Base-by-base conservation (phyloP, 2,888 invertebrate genomes). In the Branchellion lobata region DNA sequence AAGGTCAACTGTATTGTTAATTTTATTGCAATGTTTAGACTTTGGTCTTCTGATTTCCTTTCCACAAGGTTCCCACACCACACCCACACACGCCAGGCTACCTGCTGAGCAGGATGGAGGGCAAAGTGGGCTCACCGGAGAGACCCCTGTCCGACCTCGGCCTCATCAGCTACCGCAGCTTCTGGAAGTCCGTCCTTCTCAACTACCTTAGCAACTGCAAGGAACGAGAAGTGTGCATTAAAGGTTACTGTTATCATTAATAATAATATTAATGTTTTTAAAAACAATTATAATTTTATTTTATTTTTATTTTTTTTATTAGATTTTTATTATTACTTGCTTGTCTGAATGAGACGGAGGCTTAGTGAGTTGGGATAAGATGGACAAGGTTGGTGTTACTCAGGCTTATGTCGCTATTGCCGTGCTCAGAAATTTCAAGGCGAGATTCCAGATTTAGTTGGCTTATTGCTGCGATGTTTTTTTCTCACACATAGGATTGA, bases 91-190 rank as follows among this genome's bases (percentile, higher is more conserved):
- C 5, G 8, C 27, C 89, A 97, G 97, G 97, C 89, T 99, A 99
- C 88, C 91, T 97, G 81, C 89, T 99, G 86, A 98, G 97, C 81
- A 91, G 94, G 86, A 93, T 93, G 65, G 99, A 99, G 89, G 94
- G 93, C 82, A 98, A 97, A 90, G 94, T 98, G 79, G 99, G 99
- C n/a, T 97, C 97, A 0, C 99, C 99, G 0, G 99, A 99, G 88
- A 96, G 97, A 84, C 99, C 99, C 0, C 90, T 99, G 57, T 97
- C 97, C 73, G 98, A 99, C 89, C 91, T 98, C 81, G 99, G 99
- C 21, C 90, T 99, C 79, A 94, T 98, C 86, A 96, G 96, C 27
- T 99, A 99, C 90, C 91, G 98, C 36, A 96, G 95, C 74, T 99
- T 99, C 89, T 99, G 99, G 99, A 96, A 96, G 88, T 95, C 96